phyloP scores from a whole-genome alignment of 2,113 vertebrate species.

The Ctenomys sociabilis region DNA sequence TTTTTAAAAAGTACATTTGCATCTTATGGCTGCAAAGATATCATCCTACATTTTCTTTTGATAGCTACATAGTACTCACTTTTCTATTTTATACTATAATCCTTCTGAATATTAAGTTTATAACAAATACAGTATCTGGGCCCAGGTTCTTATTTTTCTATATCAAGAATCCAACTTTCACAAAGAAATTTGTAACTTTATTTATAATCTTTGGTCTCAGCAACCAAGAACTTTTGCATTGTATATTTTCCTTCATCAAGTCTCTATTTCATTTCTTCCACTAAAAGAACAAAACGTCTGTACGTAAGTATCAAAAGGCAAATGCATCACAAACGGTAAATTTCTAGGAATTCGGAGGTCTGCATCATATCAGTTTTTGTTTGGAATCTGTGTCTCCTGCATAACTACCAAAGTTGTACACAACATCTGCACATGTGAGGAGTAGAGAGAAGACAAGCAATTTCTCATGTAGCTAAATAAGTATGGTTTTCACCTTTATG shows the following conservation, averaged over 20 bases:
- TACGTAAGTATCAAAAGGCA: neutral
- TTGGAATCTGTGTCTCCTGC: neutral
- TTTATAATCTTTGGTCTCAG: neutral
- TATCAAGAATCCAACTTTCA: neutral
- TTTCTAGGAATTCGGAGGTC: neutral
- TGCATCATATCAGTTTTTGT: slow-evolving; percentile 20
- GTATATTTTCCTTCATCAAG: neutral
- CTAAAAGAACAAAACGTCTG: neutral
- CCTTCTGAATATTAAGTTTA: neutral
- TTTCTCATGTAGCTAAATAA: neutral
- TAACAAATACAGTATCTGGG: neutral
- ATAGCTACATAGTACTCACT: neutral
- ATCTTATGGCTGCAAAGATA: neutral
- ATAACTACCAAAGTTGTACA: slow-evolving; percentile 16
- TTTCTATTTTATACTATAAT: neutral
- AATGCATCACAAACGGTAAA: neutral
- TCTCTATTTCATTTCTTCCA: neutral
- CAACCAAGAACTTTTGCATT: neutral
- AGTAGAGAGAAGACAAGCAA: slow-evolving; percentile 2
- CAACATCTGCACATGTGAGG: neutral
- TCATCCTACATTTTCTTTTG: neutral
- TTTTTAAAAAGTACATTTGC: neutral
- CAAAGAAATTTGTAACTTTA: neutral
- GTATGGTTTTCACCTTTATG: neutral
- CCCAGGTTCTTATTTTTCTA: neutral